phyloP scores from a whole-genome alignment of 1,140 invertebrate genomes.

The Brachionus rubens region DNA sequence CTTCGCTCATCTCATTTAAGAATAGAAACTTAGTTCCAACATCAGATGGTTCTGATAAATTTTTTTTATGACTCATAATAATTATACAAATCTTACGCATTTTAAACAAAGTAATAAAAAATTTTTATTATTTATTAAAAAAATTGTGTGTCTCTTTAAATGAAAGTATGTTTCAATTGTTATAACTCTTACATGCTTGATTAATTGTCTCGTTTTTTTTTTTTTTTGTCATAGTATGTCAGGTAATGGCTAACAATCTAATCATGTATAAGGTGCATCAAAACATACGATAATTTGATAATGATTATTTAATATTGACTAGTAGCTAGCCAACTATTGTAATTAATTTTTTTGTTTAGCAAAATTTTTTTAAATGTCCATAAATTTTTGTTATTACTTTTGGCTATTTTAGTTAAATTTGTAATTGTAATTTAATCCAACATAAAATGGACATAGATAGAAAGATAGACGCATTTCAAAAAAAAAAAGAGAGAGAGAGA shows the following conservation, averaged over 20 bases:
- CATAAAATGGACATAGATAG: constrained; percentile 33
- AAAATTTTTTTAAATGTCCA: constrained; percentile 14
- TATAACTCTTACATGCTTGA: neutral
- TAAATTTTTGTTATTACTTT: constrained; percentile 29
- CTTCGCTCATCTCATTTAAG: no score
- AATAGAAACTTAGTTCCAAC: no score
- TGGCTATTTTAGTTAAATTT: constrained; percentile 11
- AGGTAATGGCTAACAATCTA: neutral
- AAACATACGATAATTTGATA: neutral
- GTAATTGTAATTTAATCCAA: constrained; percentile 43
- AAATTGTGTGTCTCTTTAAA: no score
- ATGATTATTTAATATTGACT: constrained; percentile 43
- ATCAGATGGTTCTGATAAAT: no score
- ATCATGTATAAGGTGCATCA: neutral
- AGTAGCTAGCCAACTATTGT: neutral
- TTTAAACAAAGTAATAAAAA: no score
- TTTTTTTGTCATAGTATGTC: neutral
- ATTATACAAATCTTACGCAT: no score
- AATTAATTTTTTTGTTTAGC: neutral
- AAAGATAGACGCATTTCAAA: constrained; percentile 35
- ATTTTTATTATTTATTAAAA: no score
- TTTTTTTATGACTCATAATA: no score
- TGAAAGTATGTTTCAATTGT: neutral
- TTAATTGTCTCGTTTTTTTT: neutral
- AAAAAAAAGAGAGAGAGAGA: neutral